These are phyloP conservation scores for Drosophila acutilabella DNA, from an alignment of 2,888 invertebrate species.

Conservation along the genomic window DNA sequence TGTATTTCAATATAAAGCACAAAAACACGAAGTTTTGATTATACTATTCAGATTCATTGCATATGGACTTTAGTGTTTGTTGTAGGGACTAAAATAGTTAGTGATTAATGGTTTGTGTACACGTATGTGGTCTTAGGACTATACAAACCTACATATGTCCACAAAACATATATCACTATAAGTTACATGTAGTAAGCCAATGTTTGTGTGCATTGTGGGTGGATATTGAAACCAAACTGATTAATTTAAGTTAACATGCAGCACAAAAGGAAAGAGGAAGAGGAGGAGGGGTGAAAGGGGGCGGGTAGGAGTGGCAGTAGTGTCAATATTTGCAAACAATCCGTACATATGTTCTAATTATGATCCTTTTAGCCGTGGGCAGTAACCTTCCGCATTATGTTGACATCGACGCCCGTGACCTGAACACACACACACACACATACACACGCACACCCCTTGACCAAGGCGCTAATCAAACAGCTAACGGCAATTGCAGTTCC, in stretches of 20 bases:
- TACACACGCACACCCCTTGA: constrained; percentile 15
- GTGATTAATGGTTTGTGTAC: constrained; percentile 8
- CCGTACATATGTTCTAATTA: constrained; percentile 83
- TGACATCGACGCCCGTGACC: constrained; percentile 65
- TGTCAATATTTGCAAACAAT: constrained; percentile 77
- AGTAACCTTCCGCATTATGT: constrained; percentile 61
- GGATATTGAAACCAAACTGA: constrained; percentile 76
- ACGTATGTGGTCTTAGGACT: constrained; percentile 9
- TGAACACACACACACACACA: constrained; percentile 30
- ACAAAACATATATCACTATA: constrained; percentile 12
- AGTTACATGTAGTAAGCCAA: constrained; percentile 18
- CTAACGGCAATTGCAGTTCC: constrained; percentile 52
- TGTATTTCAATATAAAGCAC: too few species aligned
- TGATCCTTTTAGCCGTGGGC: constrained; percentile 74
- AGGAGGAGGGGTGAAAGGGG: neutral
- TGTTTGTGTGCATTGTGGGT: constrained; percentile 48
- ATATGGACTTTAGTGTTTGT: constrained; percentile 20
- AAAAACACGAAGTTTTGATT: neutral
- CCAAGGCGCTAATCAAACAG: constrained; percentile 59
- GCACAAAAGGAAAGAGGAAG: neutral
- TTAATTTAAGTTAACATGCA: constrained; percentile 68
- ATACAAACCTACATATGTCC: constrained; percentile 45
- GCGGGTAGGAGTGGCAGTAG: constrained; percentile 18
- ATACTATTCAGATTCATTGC: constrained; percentile 15
- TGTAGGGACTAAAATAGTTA: constrained; percentile 16